Base-by-base conservation (phyloP, 1,140 invertebrate species). In the Solenopsis fugax region DNA sequence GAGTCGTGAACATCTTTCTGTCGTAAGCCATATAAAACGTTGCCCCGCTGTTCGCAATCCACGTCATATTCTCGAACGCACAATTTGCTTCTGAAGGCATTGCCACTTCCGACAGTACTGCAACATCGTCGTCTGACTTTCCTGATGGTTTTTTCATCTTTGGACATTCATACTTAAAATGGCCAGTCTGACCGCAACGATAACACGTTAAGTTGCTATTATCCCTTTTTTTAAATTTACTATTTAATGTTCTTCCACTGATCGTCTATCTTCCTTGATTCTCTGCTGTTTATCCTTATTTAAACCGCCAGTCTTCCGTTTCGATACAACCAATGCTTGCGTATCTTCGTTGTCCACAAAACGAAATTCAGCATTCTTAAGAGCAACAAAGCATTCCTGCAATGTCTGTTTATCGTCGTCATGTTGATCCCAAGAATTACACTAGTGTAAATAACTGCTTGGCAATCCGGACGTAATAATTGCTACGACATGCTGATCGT, bases 361-460 rank as follows among this genome's bases (percentile, higher is more conserved):
- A n/a, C 18, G 64, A 41, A 18, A 67, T n/a, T 67, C 37, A 12
- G 34, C 64, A 41, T 41, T 41, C 16, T 67, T 67, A 4, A 67
- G 64, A n/a, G 64, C 64, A 0, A 34, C 34, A 41, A 67, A 67
- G 6, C 37, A 67, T 37, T 67, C 18, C 34, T 67, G 34, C 34
- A 67, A 67, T 12, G 64, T 67, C n/a, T 67, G 64, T 10, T 67
- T 67, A 0, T 67, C 18, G 3, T 67, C 64, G 5, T 65, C 34
- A n/a, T n/a, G 64, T 1, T 65, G 64, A 65, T 67, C 16, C 18
- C 37, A 67, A n/a, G 64, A n/a, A 18, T 41, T 67, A 6, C 34
- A 67, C 64, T 34, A 67, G 9, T 67, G 37, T 41, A 65, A 41
- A 41, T 65, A 67, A 67, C 16, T 67, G 37, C 18, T 56, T 56